These are phyloP conservation scores for Python bivittatus DNA, from an alignment of 2,113 vertebrate species.

Conservation along the genomic window DNA sequence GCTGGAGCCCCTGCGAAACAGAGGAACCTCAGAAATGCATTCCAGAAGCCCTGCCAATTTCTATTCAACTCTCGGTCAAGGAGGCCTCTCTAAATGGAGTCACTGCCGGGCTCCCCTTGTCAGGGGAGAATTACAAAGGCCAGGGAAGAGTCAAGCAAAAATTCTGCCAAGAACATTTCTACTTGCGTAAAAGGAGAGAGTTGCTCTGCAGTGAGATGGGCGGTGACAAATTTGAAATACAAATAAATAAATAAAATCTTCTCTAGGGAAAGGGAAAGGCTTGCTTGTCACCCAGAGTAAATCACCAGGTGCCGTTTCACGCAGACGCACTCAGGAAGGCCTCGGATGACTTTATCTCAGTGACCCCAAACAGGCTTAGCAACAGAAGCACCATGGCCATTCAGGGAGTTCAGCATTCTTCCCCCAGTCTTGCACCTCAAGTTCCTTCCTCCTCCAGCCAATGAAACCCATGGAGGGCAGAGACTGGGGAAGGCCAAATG, in stretches of 20 bases:
- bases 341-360: neutral
- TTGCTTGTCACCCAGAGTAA: neutral
- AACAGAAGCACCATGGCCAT: neutral
- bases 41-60: neutral
- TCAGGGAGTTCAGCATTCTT: neutral
- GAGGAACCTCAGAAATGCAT: conserved; percentile 32
- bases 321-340: neutral
- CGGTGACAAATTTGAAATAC: too few species aligned
- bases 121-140: too few species aligned
- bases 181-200: neutral
- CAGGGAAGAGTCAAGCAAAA: neutral
- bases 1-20: conserved; percentile 63
- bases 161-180: neutral
- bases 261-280: neutral
- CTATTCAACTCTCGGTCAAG: neutral
- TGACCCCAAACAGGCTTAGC: neutral
- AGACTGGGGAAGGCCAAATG: neutral
- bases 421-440: neutral
- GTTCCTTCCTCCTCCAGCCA: neutral
- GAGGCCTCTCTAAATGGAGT: neutral
- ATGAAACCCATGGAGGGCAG: neutral
- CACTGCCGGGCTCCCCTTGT: neutral
- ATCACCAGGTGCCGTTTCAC: neutral
- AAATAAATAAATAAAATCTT: too few species aligned
- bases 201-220: too few species aligned